Base-by-base conservation (phyloP, 2,113 vertebrate species). In the Burhinus oedicnemus region DNA sequence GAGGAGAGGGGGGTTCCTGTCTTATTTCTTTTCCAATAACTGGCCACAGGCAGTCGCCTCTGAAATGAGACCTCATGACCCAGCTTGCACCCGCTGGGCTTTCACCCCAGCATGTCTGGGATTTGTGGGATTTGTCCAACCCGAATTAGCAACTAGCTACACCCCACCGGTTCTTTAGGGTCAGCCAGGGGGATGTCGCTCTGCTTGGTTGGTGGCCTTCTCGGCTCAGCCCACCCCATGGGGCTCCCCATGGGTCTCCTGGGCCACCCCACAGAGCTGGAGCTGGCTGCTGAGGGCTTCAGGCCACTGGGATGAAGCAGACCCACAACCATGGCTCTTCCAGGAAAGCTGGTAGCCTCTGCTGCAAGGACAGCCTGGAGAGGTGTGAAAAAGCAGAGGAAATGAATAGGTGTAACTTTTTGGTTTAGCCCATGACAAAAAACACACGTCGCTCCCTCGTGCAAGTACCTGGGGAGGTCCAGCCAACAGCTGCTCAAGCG, bases 381-480 rank as follows among this genome's bases (percentile, higher is more conserved):
- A 30, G 27, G 6, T 10, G 19, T 58, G 64, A 57, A 20, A 47
- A 70, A 58, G 12, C 15, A 78, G 51, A 82, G 20, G 6, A 14
- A 40, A 34, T 52, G 5, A 54, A 45, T 54, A 2, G 1, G 25
- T 38, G 23, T 9, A 16, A 38, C 45, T 47, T 81, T 75, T 57
- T 71, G 51, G 12, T 84, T 90, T 75, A 71, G n/a, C 23, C 45
- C 51, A 8, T n/a, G 38, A n/a, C 32, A 44, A 64, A 65, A 65
- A 93, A 16, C 60, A 64, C 49, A 8, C 5, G 1, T 42, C 1
- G 1, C 27, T 57, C 36, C 45, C 72, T 64, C 0, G 0, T 29
- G 57, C 45, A 18, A 70, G 76, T 55, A 25, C 47, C 34, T 54
- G 40, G 15, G 11, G 19, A 64, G 47, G 32, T 61, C 77, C 77